Base-by-base conservation (phyloP, 35 echinoderm and acorn worm species). In the Lytechinus pictus region DNA sequence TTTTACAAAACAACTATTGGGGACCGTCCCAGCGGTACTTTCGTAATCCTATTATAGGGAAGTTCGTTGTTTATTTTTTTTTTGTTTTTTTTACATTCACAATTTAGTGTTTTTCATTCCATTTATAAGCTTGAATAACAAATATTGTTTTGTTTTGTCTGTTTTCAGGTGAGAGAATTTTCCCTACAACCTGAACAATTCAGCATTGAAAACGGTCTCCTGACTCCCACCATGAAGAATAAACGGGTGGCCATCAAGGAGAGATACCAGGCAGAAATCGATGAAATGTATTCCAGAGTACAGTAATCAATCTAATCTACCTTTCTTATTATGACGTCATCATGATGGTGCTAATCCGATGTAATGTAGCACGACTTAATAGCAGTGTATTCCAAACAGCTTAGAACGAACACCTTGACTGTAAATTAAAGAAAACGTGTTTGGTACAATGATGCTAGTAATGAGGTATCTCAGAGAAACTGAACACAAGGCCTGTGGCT, bases 201-300 rank as follows among this genome's bases (percentile, higher is more conserved):
- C 94, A 97, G 87, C 21, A 95, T 97, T 4, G 98, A 99, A 57
- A 99, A 99, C 55, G 95, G 94, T 33, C 89, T 99, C 29, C 94
- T 99, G 24, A 99, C 98, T 9, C 98, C 98, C 2, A 99, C 98
- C 9, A 92, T 99, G 92, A 99, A 99, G 61, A 96, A 95, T 95
- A 99, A 97, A 92, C 87, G 98, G 29, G 92, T 95, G 0, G 90
- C 95, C 58, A 94, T 98, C 51, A 95, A 89, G 54, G 95, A 98
- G 21, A 21, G 95, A 27, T 98, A 95, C 93, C 87, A 96, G 54
- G 95, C 95, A 8, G 52, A 98, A 56, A 96, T 98, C 27, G 95
- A 96, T 10, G 93, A 56, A 4, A 92, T 99, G 57, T 99, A 99
- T 89, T 33, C 92, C 92, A 90, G 52, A 54, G 33, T 54, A 54